Evolutionary conservation across 1,140 invertebrate genomes (phyloP).

Genomic region (Oryctes rhinoceros): DNA sequence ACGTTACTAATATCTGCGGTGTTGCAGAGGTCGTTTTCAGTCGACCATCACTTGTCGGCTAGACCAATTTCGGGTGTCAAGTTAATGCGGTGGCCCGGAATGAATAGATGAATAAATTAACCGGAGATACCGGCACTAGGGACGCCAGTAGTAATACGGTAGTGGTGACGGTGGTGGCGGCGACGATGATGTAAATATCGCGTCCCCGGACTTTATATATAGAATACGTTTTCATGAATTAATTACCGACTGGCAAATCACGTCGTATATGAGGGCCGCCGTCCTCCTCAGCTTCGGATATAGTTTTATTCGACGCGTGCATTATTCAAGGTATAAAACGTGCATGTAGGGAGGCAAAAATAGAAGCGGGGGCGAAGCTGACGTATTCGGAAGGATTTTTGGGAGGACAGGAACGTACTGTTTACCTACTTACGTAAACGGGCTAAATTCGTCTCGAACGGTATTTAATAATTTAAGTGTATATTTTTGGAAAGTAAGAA

Average conservation of each 20-base stretch:
- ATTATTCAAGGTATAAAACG: too few species aligned
- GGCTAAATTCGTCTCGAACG: too few species aligned
- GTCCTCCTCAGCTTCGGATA: too few species aligned
- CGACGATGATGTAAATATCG: neutral
- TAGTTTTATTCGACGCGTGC: too few species aligned
- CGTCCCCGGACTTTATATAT: neutral
- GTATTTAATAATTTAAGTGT: too few species aligned
- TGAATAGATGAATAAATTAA: conserved; percentile 23
- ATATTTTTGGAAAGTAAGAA: too few species aligned
- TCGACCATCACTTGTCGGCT: neutral
- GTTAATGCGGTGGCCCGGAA: conserved; percentile 2
- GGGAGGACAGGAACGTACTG: too few species aligned
- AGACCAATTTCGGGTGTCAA: conserved; percentile 13
- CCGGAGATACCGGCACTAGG: neutral
- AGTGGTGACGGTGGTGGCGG: neutral
- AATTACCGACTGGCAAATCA: neutral
- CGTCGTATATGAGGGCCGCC: too few species aligned
- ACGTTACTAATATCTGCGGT: neutral
- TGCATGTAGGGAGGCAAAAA: too few species aligned
- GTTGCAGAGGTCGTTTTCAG: neutral
- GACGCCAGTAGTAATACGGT: neutral
- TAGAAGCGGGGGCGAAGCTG: too few species aligned
- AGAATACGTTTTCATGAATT: conserved; percentile 1
- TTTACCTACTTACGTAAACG: too few species aligned
- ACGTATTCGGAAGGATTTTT: too few species aligned